Base-by-base conservation (phyloP, 1,140 invertebrate species). In the Drosophila nasuta region DNA sequence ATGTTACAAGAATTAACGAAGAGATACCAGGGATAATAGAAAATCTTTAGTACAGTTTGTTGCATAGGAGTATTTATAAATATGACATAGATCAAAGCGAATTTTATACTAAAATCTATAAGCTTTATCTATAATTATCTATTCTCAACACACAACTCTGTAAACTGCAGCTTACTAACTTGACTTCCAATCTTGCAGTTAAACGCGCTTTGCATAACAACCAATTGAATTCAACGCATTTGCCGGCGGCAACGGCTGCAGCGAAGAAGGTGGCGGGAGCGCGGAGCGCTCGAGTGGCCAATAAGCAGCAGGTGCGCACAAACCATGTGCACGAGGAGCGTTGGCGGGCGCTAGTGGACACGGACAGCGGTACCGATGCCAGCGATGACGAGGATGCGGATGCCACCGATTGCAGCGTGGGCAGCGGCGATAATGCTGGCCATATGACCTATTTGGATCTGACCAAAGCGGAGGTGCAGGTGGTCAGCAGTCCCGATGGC, bases 361-460 rank as follows among this genome's bases (percentile, higher is more conserved):
- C 73, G 5, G 87, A 89, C 3, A 89, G 85, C 38, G 77, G 74
- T 10, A 71, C 41, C 5, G 83, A 89, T 66, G 83, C 85, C 46
- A 81, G 77, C 8, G 83, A 82, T 45, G 81, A 82, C n/a, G 81
- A 82, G 11, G 81, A 82, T 17, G 81, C 81, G 0, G 72, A 83
- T 49, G 72, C 52, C 10, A 82, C 81, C 1, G 10, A 43, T 20
- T 38, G 41, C 58, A 66, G 60, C 20, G 15, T 3, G 20, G 52
- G 41, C 0, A 59, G 11, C 0, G 51, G 20, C 7, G 25, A n/a
- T 0, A 38, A 79, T 3, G n/a, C 71, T 11, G 67, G n/a, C 1
- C 65, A 20, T 25, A 11, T 88, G 2, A 87, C 89, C 1, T 92
- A 91, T 28, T 58, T 92, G 35, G 91, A 92, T 49, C 59, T 92